Evolutionary conservation across 1,140 invertebrate species (phyloP), one percentile per base, ranked within the genome.

Genomic region (Megalonaias nervosa): DNA sequence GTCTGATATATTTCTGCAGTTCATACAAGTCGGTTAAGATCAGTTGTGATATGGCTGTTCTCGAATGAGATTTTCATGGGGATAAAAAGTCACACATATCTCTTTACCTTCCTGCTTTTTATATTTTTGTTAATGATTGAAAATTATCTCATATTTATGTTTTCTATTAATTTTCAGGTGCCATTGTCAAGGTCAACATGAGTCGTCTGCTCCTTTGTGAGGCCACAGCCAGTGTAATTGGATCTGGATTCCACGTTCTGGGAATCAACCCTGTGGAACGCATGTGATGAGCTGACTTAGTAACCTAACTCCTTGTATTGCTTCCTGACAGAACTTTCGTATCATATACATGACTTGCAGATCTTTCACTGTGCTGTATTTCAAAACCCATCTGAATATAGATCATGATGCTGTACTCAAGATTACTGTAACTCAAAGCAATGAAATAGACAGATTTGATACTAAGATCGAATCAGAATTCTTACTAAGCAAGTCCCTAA

Each of bases 191-290:
- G 85, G 93, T 99, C 1, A 94, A 98, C 90, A 94, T 95, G 90
- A 94, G 94, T 74, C 93, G 98, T 80, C 93, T 99, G 74, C 93
- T 99, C 76, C 89, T 99, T 0, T 97, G 96, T 88, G 98, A 99
- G 93, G 95, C 94, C 2, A 98, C 98, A 19, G 97, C 98, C 1
- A 93, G 93, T 79, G 92, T 99, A 21, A 95, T 99, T 93, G 94
- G 94, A 71, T 93, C 95, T 80, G 96, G 96, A 85, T 97, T 99
- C 88, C 89, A 94, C 84, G 95, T 99, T 85, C 93, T 99, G 57
- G 98, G 98, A 65, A 93, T 99, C n/a, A 95, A 94, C 89, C 95
- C 98, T 61, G 94, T 99, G 59, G 92, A 94, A 31, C 96, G 94
- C 89, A 99, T 99, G 96, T 99, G 94, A 76, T 23, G 23, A 75